phyloP scores from a whole-genome alignment of 2,113 vertebrate species.

The Propithecus coquereli region DNA sequence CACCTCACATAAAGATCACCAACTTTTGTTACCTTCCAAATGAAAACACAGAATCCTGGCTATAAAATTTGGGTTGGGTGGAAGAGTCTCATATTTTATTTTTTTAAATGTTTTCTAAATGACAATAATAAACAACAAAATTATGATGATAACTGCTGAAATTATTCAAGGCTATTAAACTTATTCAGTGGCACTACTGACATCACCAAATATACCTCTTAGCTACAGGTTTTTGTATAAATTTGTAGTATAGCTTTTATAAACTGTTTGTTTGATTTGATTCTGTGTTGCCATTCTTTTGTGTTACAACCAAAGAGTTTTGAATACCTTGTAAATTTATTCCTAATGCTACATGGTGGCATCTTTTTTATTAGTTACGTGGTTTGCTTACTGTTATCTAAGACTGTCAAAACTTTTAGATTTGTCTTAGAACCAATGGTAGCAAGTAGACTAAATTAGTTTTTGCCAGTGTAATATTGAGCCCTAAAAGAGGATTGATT shows the following conservation, averaged over 20 bases:
- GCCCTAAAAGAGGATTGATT: constrained; percentile 41
- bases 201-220: neutral
- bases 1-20: neutral
- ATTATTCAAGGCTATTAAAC: neutral
- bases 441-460: constrained; percentile 46
- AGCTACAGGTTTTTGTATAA: neutral
- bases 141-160: neutral
- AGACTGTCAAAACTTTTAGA: constrained; percentile 34
- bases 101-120: constrained; percentile 8
- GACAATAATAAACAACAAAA: neutral
- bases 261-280: neutral
- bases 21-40: neutral
- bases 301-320: neutral
- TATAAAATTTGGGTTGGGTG: neutral
- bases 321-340: neutral
- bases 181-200: neutral
- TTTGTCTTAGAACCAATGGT: constrained; percentile 17
- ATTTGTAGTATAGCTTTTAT: neutral
- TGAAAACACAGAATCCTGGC: neutral
- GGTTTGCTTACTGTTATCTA: constrained; percentile 31
- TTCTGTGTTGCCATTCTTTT: constrained; percentile 20
- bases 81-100: neutral
- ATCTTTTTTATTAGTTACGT: constrained; percentile 26
- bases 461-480: constrained; percentile 25
- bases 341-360: neutral